These are phyloP conservation scores for Embidobia sp. DNA, from an alignment of 2,888 invertebrate genomes.

Conservation along the genomic window DNA sequence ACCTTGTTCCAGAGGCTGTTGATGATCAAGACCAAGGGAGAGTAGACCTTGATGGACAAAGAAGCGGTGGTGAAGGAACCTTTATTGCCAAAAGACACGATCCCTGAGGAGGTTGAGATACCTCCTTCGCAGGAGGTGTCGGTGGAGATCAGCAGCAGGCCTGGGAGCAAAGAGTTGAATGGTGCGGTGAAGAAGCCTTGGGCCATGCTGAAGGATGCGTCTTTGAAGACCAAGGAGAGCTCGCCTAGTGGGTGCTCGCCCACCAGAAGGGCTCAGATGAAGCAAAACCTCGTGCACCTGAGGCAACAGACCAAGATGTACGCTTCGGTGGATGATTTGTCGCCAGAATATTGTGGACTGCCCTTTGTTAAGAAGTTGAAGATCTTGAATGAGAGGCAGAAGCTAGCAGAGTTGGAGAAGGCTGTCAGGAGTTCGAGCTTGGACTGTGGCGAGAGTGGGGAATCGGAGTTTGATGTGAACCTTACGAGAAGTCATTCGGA, in stretches of 20 bases:
- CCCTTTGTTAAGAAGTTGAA: constrained; percentile 94
- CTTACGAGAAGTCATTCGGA: constrained; percentile 91
- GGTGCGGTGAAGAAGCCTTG: constrained; percentile 86
- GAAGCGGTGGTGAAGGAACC: constrained; percentile 73
- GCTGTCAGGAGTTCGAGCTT: constrained; percentile 91
- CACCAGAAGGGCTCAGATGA: constrained; percentile 67
- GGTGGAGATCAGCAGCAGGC: constrained; percentile 11
- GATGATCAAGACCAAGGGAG: constrained; percentile 89
- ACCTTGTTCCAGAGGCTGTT: constrained; percentile 89
- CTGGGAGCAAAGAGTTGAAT: constrained; percentile 64
- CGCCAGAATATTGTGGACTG: constrained; percentile 92
- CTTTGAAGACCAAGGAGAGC: constrained; percentile 72
- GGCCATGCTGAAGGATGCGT: constrained; percentile 90
- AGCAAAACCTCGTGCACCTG: constrained; percentile 74
- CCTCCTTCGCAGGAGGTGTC: constrained; percentile 58
- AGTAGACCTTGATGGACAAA: constrained; percentile 81
- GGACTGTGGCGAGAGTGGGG: constrained; percentile 87
- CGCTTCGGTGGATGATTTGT: constrained; percentile 92
- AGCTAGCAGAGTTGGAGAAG: constrained; percentile 90
- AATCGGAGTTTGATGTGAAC: constrained; percentile 83
- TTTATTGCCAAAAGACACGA: constrained; percentile 69
- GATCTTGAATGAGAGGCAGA: constrained; percentile 93
- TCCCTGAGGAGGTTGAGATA: constrained; percentile 67
- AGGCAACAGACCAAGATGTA: constrained; percentile 85
- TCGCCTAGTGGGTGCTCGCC: constrained; percentile 73